These are phyloP conservation scores for Camponotus pennsylvanicus DNA, from an alignment of 1,140 invertebrate genomes.

Conservation along the genomic window DNA sequence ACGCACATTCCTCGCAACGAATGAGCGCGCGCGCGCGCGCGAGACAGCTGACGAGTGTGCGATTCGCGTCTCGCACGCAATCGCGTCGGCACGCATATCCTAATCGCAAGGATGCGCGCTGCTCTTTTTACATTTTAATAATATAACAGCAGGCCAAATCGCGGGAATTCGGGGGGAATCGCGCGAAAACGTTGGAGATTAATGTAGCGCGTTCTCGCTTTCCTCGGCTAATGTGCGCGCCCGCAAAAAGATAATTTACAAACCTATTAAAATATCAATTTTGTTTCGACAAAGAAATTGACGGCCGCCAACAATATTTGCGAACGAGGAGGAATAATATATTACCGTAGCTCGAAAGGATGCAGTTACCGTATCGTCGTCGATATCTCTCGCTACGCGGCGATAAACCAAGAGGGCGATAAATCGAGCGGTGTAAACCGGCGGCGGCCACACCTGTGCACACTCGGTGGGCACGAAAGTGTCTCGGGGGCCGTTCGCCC, in stretches of 20 bases:
- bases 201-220: slow-evolving; percentile 18
- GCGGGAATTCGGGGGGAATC: slow-evolving; percentile 4
- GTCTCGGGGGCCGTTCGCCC: not conserved
- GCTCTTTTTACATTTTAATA: slow-evolving; percentile 32
- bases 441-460: slow-evolving; percentile 72
- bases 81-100: slow-evolving; percentile 16
- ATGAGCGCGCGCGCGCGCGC: slow-evolving; percentile 26
- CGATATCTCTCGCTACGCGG: slow-evolving; percentile 48
- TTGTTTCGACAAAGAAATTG: slow-evolving; percentile 3
- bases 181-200: slow-evolving; percentile 2
- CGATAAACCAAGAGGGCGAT: slow-evolving; percentile 68
- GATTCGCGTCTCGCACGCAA: slow-evolving; percentile 43
- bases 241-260: not conserved
- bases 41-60: slow-evolving; percentile 64
- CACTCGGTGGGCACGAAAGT: slow-evolving; percentile 46
- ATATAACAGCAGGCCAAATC: not conserved
- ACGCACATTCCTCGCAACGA: slow-evolving; percentile 71
- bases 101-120: slow-evolving; percentile 35
- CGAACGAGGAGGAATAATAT: slow-evolving; percentile 40
- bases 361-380: slow-evolving; percentile 57
- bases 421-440: slow-evolving; percentile 72
- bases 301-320: not conserved
- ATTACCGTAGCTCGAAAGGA: slow-evolving; percentile 44
- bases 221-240: not conserved
- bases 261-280: not conserved